Base-by-base conservation (phyloP, 1,140 invertebrate species). In the Panonychus citri region DNA sequence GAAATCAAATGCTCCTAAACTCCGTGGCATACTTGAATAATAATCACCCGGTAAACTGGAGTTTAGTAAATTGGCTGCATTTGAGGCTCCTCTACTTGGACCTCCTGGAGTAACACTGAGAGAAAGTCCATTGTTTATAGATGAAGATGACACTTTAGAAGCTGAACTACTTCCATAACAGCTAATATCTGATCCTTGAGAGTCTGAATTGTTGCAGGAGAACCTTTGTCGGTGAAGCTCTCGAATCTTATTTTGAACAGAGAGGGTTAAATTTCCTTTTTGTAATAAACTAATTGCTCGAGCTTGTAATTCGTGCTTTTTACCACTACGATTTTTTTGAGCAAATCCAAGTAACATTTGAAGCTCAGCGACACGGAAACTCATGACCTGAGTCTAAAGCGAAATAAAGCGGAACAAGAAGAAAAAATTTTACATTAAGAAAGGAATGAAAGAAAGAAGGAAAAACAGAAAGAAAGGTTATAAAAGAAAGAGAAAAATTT, bases 221-320 rank as follows among this genome's bases (percentile, higher is more conserved):
- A 19, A 21, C n/a, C 43, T 46, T 46, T 46, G 43, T n/a, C n/a
- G 43, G 19, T 46, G 43, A 46, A 61, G 56, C 28, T 61, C 59
- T 26, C 39, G 15, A 21, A 61, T 53, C 39, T 86, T 87, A 57
- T 79, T 75, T 62, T 81, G 76, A 56, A 86, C 75, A 56, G 78
- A 75, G 60, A 78, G 72, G 49, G 81, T 79, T 65, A 53, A 27
- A 24, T 53, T 17, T 4, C 77, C 75, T 60, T 78, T 74, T 68
- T 78, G 78, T 55, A 85, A 72, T 57, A 89, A 73, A 65, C 85
- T 78, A 58, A 83, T 66, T 60, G 84, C 83, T 67, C 86, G 74
- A 58, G 75, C 71, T 72, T 87, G 80, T 54, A 90, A 73, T 71
- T 90, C 85, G 60, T 77, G 78, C 74, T 90, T 90, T 67, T 85